A percentile compares a stretch with the other conserved stretches of the same genome.
These are phyloP conservation scores for Drosophila elegans DNA, from an alignment of 1,140 invertebrate genomes.

Conservation along the genomic window DNA sequence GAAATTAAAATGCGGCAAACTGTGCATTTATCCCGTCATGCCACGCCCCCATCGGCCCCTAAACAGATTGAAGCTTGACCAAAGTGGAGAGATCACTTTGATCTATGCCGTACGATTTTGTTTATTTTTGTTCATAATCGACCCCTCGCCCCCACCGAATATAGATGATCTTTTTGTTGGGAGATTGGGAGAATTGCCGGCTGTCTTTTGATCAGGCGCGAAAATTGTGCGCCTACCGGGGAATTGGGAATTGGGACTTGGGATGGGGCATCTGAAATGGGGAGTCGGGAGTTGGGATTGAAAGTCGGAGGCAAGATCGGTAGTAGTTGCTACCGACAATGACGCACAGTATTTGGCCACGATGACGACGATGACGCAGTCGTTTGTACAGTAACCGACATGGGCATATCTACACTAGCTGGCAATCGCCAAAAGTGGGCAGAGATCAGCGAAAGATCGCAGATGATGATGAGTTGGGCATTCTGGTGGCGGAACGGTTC, in stretches of 20 bases:
- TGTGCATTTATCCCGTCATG: slow-evolving; percentile 75
- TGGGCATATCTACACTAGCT: slow-evolving; percentile 17
- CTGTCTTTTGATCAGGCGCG: slow-evolving; percentile 77
- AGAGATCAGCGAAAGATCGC: slow-evolving; percentile 51
- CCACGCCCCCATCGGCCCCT: slow-evolving; percentile 50
- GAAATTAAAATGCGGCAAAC: slow-evolving; percentile 80
- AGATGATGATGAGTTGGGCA: slow-evolving; percentile 61
- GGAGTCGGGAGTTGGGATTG: slow-evolving; percentile 23
- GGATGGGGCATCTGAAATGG: neutral
- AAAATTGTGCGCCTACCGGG: slow-evolving; percentile 70
- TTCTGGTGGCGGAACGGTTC: slow-evolving; percentile 48
- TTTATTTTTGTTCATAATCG: slow-evolving; percentile 83
- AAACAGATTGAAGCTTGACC: slow-evolving; percentile 53
- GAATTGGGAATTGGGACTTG: neutral
- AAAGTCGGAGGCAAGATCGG: slow-evolving; percentile 50
- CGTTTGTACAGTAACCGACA: slow-evolving; percentile 38
- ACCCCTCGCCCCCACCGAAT: slow-evolving; percentile 25
- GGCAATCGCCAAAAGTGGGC: slow-evolving; percentile 25
- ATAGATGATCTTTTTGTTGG: slow-evolving; percentile 31
- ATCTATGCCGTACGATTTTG: slow-evolving; percentile 77
- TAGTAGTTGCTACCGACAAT: slow-evolving; percentile 80
- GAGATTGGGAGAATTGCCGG: slow-evolving; percentile 18
- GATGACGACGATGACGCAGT: slow-evolving; percentile 57
- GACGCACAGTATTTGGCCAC: slow-evolving; percentile 41
- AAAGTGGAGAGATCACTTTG: slow-evolving; percentile 61